Evolutionary conservation across 2,797 vertebrate genomes (phyloP).

Genomic region (Hylomyscus alleni): DNA sequence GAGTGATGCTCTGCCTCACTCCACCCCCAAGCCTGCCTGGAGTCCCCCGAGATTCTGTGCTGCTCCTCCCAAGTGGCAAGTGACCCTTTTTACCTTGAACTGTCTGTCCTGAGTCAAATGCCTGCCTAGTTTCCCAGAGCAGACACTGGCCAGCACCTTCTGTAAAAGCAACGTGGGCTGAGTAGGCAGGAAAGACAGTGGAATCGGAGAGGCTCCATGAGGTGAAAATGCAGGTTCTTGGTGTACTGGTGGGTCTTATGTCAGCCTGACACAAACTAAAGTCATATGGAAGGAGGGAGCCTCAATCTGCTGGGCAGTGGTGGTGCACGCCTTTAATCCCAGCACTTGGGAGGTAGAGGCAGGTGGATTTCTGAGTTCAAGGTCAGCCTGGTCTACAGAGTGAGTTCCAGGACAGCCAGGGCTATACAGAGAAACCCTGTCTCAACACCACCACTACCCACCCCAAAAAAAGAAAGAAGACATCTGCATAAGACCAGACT

Average conservation of each 20-base stretch:
- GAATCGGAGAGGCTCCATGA: fast-evolving
- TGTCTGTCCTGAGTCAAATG: neutral
- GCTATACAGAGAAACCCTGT: too few species aligned
- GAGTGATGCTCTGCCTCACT: neutral
- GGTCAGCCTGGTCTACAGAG: too few species aligned
- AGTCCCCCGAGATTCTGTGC: neutral
- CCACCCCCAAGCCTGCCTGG: neutral
- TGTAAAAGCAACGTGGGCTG: neutral
- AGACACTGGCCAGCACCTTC: neutral
- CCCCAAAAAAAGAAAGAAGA: too few species aligned
- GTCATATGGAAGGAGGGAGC: neutral
- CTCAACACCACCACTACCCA: too few species aligned
- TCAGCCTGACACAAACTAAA: neutral
- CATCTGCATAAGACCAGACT: neutral
- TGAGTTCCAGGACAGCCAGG: too few species aligned
- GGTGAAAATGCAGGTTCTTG: neutral
- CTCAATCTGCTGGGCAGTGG: neutral
- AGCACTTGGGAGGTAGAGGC: too few species aligned
- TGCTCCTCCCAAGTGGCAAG: fast-evolving
- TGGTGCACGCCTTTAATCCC: too few species aligned
- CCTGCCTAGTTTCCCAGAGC: neutral
- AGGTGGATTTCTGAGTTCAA: too few species aligned
- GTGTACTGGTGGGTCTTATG: neutral
- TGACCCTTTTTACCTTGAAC: neutral
- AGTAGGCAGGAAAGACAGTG: neutral